Conservation (phyloP, 2,797 vertebrate species). For the Rhabdomys pumilio region DNA sequence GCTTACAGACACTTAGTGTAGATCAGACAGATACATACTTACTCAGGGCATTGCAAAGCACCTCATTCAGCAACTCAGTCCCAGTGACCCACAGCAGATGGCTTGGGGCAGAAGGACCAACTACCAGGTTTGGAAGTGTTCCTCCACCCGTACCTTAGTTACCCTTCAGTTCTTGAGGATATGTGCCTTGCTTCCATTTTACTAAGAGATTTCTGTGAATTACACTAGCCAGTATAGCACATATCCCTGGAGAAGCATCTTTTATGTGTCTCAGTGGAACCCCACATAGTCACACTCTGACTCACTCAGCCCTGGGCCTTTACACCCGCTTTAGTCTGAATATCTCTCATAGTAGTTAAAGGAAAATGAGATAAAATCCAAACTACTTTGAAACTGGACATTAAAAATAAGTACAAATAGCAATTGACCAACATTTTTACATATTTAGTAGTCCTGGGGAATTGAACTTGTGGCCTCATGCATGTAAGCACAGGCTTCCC, state of each 20-base stretch:
- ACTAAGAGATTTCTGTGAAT: neutral
- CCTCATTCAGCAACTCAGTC: neutral
- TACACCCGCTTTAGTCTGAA: neutral
- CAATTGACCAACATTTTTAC: neutral
- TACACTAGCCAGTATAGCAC: neutral
- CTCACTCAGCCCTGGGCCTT: neutral
- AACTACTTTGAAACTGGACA: slow-evolving; percentile 31
- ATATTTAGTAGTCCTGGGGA: neutral
- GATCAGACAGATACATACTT: neutral
- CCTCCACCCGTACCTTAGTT: neutral
- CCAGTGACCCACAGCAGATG: neutral
- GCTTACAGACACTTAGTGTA: neutral
- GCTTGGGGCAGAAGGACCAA: neutral
- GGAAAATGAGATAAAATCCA: slow-evolving; percentile 21
- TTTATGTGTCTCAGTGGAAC: neutral
- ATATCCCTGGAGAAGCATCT: neutral
- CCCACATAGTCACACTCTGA: neutral
- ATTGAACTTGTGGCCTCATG: neutral
- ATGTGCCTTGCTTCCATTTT: neutral
- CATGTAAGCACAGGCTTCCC: neutral
- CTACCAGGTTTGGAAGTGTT: neutral
- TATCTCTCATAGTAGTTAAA: neutral
- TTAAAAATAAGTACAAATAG: neutral
- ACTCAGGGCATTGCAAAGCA: accelerated
- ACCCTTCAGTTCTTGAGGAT: neutral